Conservation (phyloP, 2,888 invertebrate species). For the Odontocolon sp. region DNA sequence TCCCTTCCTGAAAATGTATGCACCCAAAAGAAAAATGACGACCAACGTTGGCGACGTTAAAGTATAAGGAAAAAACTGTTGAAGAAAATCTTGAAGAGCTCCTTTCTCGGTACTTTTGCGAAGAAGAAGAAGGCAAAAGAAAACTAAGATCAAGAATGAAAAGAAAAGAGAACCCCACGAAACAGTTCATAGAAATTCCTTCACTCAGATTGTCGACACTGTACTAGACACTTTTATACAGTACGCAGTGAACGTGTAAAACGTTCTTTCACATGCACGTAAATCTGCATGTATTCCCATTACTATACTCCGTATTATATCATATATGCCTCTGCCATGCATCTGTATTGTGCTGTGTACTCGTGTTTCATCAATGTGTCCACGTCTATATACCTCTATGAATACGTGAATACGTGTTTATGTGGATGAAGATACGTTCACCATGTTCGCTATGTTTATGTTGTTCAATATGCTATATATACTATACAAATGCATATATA, state of each 20-base stretch:
- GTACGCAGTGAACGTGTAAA: neutral
- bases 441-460: too few species aligned
- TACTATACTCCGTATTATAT: neutral
- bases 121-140: constrained; percentile 26
- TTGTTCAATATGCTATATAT: constrained; percentile 28
- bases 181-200: constrained; percentile 66
- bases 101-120: neutral
- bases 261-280: neutral
- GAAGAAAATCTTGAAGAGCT: constrained; percentile 10
- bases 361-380: constrained; percentile 27
- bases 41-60: neutral
- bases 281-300: neutral
- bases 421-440: too few species aligned
- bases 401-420: constrained; percentile 45
- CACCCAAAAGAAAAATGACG: constrained; percentile 28
- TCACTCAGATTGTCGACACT: constrained; percentile 37
- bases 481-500: constrained; percentile 5
- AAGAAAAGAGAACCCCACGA: constrained; percentile 32
- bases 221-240: neutral
- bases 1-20: neutral
- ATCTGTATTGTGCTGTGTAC: neutral
- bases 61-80: constrained; percentile 13
- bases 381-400: constrained; percentile 19
- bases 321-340: too few species aligned
- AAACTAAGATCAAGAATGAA: constrained; percentile 5